A percentile compares a stretch with the other conserved stretches of the same genome.
Conservation (phyloP, 1,140 invertebrate genomes). For the Drosophila bocki region DNA sequence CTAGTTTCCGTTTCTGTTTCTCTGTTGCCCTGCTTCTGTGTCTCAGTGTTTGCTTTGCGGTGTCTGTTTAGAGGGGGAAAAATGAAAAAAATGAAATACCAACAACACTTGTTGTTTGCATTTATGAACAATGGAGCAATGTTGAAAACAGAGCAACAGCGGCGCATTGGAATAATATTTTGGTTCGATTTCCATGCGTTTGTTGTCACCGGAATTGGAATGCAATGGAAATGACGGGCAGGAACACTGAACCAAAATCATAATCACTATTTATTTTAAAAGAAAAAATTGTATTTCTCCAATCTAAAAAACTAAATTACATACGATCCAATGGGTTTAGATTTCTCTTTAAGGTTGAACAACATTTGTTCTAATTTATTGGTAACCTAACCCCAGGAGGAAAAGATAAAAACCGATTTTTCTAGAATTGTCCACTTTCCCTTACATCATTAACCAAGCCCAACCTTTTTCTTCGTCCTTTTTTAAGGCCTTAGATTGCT, state of each 20-base stretch:
- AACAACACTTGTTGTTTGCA: constrained; percentile 68
- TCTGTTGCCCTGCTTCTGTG: constrained; percentile 12
- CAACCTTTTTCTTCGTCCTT: neutral
- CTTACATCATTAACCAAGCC: neutral
- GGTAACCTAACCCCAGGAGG: neutral
- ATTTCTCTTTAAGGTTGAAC: neutral
- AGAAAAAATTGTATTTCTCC: neutral
- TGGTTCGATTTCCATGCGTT: constrained; percentile 36
- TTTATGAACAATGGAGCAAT: constrained; percentile 51
- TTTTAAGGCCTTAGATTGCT: neutral
- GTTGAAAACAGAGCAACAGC: constrained; percentile 14
- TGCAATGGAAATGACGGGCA: neutral
- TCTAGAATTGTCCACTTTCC: neutral
- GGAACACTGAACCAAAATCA: neutral
- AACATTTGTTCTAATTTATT: neutral
- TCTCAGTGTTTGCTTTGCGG: constrained; percentile 31
- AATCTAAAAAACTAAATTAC: neutral
- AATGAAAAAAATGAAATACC: neutral
- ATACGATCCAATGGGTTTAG: neutral
- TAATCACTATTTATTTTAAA: neutral
- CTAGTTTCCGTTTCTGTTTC: constrained; percentile 14
- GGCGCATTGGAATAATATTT: constrained; percentile 37
- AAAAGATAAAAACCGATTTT: neutral
- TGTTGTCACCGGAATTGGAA: constrained; percentile 7
- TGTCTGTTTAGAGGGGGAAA: constrained; percentile 22